Conservation (phyloP, 1,140 invertebrate genomes). For the Caenorhabditis brenneri region DNA sequence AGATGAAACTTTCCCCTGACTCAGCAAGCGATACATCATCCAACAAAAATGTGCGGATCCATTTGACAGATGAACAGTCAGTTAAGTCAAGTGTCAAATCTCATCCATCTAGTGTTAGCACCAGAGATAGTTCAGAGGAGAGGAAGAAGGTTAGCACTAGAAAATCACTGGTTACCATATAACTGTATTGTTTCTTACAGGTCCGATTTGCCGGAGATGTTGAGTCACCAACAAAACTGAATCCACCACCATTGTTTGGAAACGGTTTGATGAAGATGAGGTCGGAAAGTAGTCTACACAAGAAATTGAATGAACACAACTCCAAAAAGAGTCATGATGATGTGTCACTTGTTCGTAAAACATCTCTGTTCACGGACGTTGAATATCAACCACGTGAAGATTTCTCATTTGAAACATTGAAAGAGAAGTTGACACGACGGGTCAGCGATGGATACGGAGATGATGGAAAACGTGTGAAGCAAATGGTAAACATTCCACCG, state of each 20-base stretch:
- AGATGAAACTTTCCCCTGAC: slow-evolving; percentile 43
- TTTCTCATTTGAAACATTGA: slow-evolving; percentile 41
- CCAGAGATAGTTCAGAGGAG: slow-evolving; percentile 45
- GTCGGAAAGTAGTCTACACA: slow-evolving; percentile 41
- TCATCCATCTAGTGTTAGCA: slow-evolving; percentile 11
- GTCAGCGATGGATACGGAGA: slow-evolving; percentile 9
- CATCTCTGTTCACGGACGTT: slow-evolving; percentile 9
- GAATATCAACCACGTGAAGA: neutral
- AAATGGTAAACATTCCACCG: slow-evolving; percentile 17
- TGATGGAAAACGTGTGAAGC: slow-evolving; percentile 1
- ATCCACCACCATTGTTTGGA: slow-evolving; percentile 2
- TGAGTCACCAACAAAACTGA: neutral
- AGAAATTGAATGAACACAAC: neutral
- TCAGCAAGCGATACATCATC: neutral
- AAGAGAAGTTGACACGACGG: slow-evolving; percentile 37
- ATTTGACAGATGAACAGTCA: neutral
- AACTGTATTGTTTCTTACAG: neutral
- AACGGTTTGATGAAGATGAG: slow-evolving; percentile 48
- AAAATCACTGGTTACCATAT: neutral
- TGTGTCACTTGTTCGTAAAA: slow-evolving; percentile 13
- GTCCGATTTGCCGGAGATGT: slow-evolving; percentile 38
- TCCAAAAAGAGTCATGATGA: neutral
- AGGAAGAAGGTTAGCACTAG: slow-evolving; percentile 38
- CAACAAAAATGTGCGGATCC: slow-evolving; percentile 1
- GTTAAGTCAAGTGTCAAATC: slow-evolving; percentile 33